Evolutionary conservation across 2,797 vertebrate species (phyloP).

Genomic region (Tokudaia muenninki): DNA sequence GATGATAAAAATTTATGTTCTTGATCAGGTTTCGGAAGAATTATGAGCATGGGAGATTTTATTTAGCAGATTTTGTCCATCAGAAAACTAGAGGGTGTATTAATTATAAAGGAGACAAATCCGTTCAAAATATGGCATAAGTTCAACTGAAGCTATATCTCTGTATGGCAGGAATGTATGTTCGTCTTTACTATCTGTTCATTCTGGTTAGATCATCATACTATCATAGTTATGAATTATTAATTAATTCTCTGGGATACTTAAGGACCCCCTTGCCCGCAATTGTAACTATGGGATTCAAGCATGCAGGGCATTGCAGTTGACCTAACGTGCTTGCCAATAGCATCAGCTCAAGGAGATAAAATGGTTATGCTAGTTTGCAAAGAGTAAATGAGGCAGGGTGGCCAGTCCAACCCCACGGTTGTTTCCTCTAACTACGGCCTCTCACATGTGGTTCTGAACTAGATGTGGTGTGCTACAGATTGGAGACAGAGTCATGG

Average conservation of each 20-base stretch:
- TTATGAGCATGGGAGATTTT: constrained; percentile 73
- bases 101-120: constrained; percentile 77
- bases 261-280: constrained; percentile 41
- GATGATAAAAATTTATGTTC: constrained; percentile 80
- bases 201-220: constrained; percentile 65
- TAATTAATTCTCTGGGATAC: constrained; percentile 68
- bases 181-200: constrained; percentile 67
- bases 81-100: constrained; percentile 67
- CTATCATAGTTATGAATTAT: constrained; percentile 70
- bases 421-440: not conserved
- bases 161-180: constrained; percentile 16
- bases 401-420: constrained; percentile 43
- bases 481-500: constrained; percentile 97
- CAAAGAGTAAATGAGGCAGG: constrained; percentile 23
- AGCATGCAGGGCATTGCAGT: not conserved
- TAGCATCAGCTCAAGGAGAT: not conserved
- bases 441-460: constrained; percentile 76
- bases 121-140: constrained; percentile 61
- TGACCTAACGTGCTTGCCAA: not conserved
- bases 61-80: constrained; percentile 73
- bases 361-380: constrained; percentile 40
- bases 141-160: constrained; percentile 76
- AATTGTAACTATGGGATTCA: not conserved
- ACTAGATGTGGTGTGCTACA: constrained; percentile 96
- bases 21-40: constrained; percentile 82